Base-by-base conservation (phyloP, 2,888 invertebrate species). In the Anthophora plumipes region DNA sequence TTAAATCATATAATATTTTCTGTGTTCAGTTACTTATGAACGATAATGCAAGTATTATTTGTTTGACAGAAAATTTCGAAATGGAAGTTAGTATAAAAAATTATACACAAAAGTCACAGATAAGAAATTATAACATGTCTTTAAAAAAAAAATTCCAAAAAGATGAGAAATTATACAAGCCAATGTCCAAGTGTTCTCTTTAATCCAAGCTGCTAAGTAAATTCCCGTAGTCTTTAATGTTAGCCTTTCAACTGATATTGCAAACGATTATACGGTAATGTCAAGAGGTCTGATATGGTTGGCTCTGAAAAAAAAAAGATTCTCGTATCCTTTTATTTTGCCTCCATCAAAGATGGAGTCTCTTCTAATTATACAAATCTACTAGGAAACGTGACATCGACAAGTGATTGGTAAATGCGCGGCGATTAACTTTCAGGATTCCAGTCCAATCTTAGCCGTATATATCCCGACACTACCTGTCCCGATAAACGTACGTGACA, bases 401-500 rank as follows among this genome's bases (percentile, higher is more conserved):
- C 66, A 22, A 9, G 14, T 12, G 7, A 22, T 17, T 17, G 52
- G 41, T 25, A 54, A 66, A 66, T 39, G 39, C 37, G 22, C 17
- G 2, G 20, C 41, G 22, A 50, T 20, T 66, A 66, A 66, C 66
- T 52, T 54, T 66, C 52, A 52, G 25, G 39, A 66, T 66, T 66
- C 52, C 66, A 41, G 41, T 54, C 41, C 25, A 39, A 48, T 48
- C 52, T 52, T 11, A 39, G 22, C n/a, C 39, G 37, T 17, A 54
- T 41, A 11, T 22, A 52, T 52, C 14, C n/a, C 39, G 39, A 54
- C 22, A 12, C 52, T 22, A 41, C 39, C 41, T 54, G 66, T 41
- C 52, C 25, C 39, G 52, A 66, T 41, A 66, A 64, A 52, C 52
- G 6, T 41, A 41, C 39, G 52, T 41, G 41, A 66, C 66, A 66